Conservation (phyloP, 37 sponge, comb jelly and placozoan genomes). For the Theonella swinhoei region DNA sequence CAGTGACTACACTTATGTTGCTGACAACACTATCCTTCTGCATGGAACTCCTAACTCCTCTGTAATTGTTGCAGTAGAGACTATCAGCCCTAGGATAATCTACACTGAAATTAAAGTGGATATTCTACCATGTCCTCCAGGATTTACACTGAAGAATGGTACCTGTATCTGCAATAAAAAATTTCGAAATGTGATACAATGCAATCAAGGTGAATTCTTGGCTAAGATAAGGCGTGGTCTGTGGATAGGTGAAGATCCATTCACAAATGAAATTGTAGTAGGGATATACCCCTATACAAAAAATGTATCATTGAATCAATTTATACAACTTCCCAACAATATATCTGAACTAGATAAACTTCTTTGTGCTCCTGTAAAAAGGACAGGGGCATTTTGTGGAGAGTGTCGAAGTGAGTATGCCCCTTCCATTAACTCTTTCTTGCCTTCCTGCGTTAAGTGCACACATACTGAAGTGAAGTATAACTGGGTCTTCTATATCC, state of each 20-base stretch:
- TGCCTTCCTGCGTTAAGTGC: conserved; percentile 35
- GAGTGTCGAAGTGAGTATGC: conserved; percentile 53
- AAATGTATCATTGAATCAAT: neutral
- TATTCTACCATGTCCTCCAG: conserved; percentile 60
- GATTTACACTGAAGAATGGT: neutral
- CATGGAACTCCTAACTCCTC: conserved; percentile 8
- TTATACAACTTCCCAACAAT: neutral
- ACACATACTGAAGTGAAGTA: neutral
- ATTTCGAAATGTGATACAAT: conserved; percentile 10
- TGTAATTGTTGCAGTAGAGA: conserved; percentile 19
- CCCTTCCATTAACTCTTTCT: too few relatives aligned
- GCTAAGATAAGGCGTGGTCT: conserved; percentile 8
- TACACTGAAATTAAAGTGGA: conserved; percentile 42
- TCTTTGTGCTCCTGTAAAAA: conserved; percentile 1
- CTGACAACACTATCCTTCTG: conserved; percentile 8
- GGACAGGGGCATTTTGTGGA: conserved; percentile 61
- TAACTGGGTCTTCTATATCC: conserved; percentile 49
- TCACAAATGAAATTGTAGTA: neutral
- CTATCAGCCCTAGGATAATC: conserved; percentile 44
- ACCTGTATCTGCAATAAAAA: conserved; percentile 2
- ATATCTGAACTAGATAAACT: neutral
- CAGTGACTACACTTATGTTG: conserved; percentile 1
- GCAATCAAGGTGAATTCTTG: neutral
- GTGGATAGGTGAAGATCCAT: conserved; percentile 14
- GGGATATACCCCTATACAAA: neutral